These are phyloP conservation scores for Acropora yongei DNA, from an alignment of 64 coral and sea anemone genomes.

Conservation along the genomic window DNA sequence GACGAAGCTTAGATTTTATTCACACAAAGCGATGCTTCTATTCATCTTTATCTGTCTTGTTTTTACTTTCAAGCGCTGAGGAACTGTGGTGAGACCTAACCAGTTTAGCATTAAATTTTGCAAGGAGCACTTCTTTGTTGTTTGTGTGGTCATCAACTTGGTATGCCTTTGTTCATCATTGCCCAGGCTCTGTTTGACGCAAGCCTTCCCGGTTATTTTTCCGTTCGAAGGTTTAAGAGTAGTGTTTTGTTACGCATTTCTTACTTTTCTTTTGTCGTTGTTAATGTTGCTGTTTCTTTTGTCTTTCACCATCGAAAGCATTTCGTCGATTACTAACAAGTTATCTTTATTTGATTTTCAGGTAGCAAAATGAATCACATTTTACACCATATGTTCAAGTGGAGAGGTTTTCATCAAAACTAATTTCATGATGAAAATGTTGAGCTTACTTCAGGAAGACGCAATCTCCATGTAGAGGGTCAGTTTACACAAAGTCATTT, in stretches of 20 bases:
- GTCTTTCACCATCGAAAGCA: too few relatives aligned
- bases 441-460: neutral
- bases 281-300: neutral
- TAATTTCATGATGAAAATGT: neutral
- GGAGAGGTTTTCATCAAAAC: neutral
- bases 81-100: conserved; percentile 60
- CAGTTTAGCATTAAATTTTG: conserved; percentile 23
- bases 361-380: neutral
- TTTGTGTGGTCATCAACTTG: neutral
- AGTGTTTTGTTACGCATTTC: too few relatives aligned
- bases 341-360: too few relatives aligned
- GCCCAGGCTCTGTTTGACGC: neutral
- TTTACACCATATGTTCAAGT: neutral
- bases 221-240: conserved; percentile 39
- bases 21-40: conserved; percentile 2
- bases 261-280: too few relatives aligned
- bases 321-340: neutral
- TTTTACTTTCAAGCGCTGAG: conserved; percentile 54
- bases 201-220: neutral
- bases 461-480: conserved; percentile 8
- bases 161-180: neutral
- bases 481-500: conserved; percentile 14
- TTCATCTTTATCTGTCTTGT: conserved; percentile 61
- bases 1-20: conserved; percentile 32
- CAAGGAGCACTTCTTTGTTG: conserved; percentile 23